Evolutionary conservation across 2,113 vertebrate species (phyloP), one percentile per base, ranked within the genome.

Genomic region (Mesocricetus auratus): DNA sequence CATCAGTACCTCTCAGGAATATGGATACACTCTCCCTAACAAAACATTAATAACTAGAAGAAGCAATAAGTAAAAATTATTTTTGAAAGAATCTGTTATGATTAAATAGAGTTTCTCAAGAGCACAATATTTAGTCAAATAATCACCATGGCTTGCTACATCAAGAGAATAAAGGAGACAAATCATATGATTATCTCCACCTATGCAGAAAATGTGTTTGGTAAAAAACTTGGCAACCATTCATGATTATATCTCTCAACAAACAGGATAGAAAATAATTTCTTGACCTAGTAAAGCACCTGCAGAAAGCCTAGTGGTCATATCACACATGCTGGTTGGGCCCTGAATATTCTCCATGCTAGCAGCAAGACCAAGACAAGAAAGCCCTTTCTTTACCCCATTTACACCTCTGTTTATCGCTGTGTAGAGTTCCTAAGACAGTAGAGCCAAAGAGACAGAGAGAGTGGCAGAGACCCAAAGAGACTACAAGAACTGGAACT

Each of bases 41-140:
- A 81, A 92, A 86, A 82, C 73, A 85, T 69, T 91, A 62, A 33
- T 56, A 86, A 71, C 7, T 91, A 71, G 50, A 88, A 93, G 45
- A 87, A 77, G 66, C 26, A 77, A n/a, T 36, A 68, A 53, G 64
- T 75, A 60, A 36, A 69, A 82, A 68, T 0, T 0, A 66, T 39
- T 89, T 89, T 93, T 87, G 45, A 90, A 81, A 74, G 39, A 64
- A 39, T 69, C 42, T 47, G 47, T 62, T 77, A 83, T 71, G 3
- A 77, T 90, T 24, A 45, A 95, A 62, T 47, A 19, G 31, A 58
- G 71, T 58, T 95, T 78, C 60, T 91, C 75, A 50, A 78, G 10
- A 85, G 39, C 53, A 1, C 11, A 86, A 79, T 73, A 86, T 45
- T 93, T 50, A 91, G 56, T 95, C 81, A 56, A 22, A 73, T 79